Evolutionary conservation across 2,113 vertebrate species (phyloP).

Genomic region (Daubentonia madagascariensis): DNA sequence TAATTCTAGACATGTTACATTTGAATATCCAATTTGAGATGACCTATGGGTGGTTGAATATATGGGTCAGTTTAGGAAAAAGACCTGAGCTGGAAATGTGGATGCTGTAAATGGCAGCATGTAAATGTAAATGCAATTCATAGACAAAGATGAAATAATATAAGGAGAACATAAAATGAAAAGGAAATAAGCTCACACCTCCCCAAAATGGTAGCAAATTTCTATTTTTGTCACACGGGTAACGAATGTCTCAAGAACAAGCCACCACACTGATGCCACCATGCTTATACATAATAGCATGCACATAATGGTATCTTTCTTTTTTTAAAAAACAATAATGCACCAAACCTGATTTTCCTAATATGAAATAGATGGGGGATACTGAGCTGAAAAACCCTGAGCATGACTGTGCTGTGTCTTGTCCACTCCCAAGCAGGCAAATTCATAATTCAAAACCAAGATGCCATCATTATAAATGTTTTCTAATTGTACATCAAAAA

Average conservation of each 20-base stretch:
- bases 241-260: not conserved
- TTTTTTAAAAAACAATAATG: slow-evolving; percentile 1
- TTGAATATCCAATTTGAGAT: not conserved
- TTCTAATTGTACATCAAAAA: not conserved
- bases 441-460: not conserved
- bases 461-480: not conserved
- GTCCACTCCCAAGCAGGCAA: not conserved
- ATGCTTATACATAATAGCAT: not conserved
- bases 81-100: not conserved
- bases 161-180: not conserved
- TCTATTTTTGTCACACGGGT: not conserved
- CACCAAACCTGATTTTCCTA: not conserved
- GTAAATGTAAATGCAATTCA: not conserved
- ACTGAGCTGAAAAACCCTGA: not conserved
- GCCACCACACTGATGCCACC: no score
- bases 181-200: not conserved
- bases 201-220: not conserved
- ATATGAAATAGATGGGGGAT: not conserved
- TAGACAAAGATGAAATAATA: not conserved
- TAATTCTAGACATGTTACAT: not conserved
- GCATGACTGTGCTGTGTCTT: not conserved
- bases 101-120: not conserved
- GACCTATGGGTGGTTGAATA: not conserved
- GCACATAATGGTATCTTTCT: not conserved
- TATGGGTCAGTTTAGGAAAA: not conserved